phyloP scores from a whole-genome alignment of 2,113 vertebrate genomes.

The Pogona vitticeps region DNA sequence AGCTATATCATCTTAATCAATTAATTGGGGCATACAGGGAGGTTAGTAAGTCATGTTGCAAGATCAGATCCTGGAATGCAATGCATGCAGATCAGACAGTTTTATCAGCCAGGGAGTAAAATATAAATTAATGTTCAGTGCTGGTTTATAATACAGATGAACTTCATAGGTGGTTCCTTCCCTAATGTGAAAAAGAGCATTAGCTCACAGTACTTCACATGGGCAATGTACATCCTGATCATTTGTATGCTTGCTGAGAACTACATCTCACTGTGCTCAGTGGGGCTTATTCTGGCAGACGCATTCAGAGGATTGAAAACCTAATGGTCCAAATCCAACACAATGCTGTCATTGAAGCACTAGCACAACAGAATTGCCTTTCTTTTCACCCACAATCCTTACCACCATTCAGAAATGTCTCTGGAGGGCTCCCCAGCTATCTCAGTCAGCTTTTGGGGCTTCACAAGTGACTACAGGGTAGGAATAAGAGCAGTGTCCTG shows the following conservation, averaged over 20 bases:
- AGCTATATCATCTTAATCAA: neutral
- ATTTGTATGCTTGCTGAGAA: neutral
- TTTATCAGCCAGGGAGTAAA: conserved; percentile 43
- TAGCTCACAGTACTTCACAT: conserved; percentile 30
- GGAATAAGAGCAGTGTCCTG: too few relatives aligned
- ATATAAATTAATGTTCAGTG: conserved; percentile 17
- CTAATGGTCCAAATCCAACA: conserved; percentile 8
- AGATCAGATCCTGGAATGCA: neutral
- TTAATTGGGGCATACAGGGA: neutral
- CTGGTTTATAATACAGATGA: conserved; percentile 30
- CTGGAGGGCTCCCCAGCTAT: too few relatives aligned
- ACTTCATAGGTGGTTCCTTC: neutral
- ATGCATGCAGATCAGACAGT: conserved; percentile 44
- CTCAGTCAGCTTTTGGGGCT: too few relatives aligned
- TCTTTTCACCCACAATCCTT: too few relatives aligned
- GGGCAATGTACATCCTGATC: neutral
- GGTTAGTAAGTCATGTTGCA: accelerated
- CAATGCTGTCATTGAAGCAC: too few relatives aligned
- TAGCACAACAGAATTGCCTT: too few relatives aligned
- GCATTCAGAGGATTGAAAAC: neutral
- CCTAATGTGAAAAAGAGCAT: neutral
- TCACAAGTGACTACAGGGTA: too few relatives aligned
- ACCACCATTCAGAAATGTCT: too few relatives aligned
- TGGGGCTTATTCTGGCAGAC: neutral
- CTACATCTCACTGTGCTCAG: neutral